Evolutionary conservation across 2,113 vertebrate genomes (phyloP).

Genomic region (Cacatua alba): DNA sequence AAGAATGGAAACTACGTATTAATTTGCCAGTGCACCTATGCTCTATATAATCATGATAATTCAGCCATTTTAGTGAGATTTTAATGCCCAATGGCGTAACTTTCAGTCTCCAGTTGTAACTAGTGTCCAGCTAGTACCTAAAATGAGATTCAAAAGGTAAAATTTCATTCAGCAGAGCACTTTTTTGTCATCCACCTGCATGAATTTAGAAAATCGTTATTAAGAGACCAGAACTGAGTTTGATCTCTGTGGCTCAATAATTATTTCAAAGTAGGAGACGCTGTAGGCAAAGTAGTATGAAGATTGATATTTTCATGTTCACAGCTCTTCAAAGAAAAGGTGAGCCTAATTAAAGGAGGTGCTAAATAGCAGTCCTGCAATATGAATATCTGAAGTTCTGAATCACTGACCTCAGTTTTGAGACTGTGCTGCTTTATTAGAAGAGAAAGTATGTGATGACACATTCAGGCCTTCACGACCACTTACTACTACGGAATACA

Average conservation of each 20-base stretch:
- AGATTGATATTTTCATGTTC: background rate
- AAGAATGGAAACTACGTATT: conserved; percentile 12
- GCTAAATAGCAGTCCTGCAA: background rate
- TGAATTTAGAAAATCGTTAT: background rate
- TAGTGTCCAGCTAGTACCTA: background rate
- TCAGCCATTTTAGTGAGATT: conserved; percentile 24
- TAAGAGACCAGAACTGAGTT: background rate
- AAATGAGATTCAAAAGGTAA: background rate
- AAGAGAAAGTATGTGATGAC: background rate
- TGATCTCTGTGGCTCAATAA: background rate
- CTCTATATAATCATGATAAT: background rate
- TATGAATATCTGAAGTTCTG: background rate
- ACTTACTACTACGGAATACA: background rate
- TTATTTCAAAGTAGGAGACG: background rate
- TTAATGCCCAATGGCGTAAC: conserved; percentile 8
- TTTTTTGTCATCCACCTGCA: background rate
- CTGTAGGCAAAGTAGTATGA: background rate
- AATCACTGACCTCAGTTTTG: background rate
- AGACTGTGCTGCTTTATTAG: background rate
- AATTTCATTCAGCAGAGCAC: background rate
- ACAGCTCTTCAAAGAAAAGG: background rate
- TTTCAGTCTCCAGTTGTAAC: conserved; percentile 1
- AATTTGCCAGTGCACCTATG: background rate
- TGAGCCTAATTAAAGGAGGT: background rate
- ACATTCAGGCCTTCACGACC: background rate